These are phyloP conservation scores for Drosophila recens DNA, from an alignment of 2,888 invertebrate species.

Conservation along the genomic window DNA sequence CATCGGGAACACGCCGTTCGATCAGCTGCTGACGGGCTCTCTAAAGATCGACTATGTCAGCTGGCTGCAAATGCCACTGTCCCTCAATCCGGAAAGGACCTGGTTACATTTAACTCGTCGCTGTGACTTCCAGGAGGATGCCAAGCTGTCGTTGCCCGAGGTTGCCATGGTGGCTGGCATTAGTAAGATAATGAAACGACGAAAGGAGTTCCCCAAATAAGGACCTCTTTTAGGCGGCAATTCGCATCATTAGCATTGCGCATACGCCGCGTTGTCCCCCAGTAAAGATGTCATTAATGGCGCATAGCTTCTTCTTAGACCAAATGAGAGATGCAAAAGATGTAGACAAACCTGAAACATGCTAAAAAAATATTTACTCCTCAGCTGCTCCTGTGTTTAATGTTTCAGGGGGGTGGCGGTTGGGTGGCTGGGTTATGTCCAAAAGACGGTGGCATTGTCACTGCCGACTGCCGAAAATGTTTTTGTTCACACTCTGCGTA, in stretches of 20 bases:
- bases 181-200: conserved; percentile 83
- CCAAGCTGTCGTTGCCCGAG: conserved; percentile 84
- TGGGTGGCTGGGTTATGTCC: neutral
- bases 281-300: conserved; percentile 67
- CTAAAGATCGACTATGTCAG: conserved; percentile 85
- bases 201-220: conserved; percentile 78
- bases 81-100: conserved; percentile 85
- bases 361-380: conserved; percentile 63
- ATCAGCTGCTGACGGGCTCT: conserved; percentile 87
- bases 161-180: conserved; percentile 85
- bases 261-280: conserved; percentile 29
- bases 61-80: conserved; percentile 85
- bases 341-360: conserved; percentile 53
- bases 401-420: conserved; percentile 23
- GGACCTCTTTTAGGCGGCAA: no score
- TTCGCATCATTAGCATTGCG: conserved; percentile 48
- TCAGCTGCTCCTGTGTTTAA: conserved; percentile 46
- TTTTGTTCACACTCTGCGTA: conserved; percentile 68
- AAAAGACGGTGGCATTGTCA: conserved; percentile 25
- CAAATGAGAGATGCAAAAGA: conserved; percentile 52
- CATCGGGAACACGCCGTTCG: conserved; percentile 90
- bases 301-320: conserved; percentile 54
- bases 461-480: conserved; percentile 72
- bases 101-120: conserved; percentile 85
- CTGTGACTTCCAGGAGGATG: conserved; percentile 85